phyloP scores from a whole-genome alignment of 2,113 vertebrate species.

The Corydoras maculifer region DNA sequence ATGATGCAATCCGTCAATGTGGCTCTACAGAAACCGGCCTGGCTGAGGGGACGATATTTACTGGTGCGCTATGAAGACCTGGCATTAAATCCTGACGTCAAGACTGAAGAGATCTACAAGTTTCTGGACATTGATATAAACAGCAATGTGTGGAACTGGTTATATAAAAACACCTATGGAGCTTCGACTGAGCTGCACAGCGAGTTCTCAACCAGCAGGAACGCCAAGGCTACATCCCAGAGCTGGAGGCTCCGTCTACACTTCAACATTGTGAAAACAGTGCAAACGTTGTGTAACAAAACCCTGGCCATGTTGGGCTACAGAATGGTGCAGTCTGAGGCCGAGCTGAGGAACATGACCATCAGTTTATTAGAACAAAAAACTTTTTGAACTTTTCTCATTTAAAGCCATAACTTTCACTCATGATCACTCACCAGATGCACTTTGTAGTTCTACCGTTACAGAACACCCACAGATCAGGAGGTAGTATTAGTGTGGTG shows the following conservation, averaged over 20 bases:
- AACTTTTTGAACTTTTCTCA: conserved; percentile 4
- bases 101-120: conserved; percentile 63
- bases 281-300: conserved; percentile 66
- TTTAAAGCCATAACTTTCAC: neutral
- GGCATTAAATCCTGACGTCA: conserved; percentile 60
- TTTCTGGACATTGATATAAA: conserved; percentile 66
- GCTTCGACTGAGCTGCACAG: no score
- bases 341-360: conserved; percentile 64
- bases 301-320: conserved; percentile 70
- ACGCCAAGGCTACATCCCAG: conserved; percentile 64
- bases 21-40: conserved; percentile 56
- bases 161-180: conserved; percentile 67
- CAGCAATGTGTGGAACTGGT: conserved; percentile 62
- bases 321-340: conserved; percentile 56
- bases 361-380: conserved; percentile 60
- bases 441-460: no score
- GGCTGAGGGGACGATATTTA: conserved; percentile 69
- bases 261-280: conserved; percentile 63
- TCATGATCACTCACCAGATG: no score
- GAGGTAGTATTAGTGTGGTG: no score
- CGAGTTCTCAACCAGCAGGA: conserved; percentile 66
- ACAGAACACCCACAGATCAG: no score
- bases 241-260: conserved; percentile 67
- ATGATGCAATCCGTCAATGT: conserved; percentile 62
- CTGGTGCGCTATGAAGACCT: conserved; percentile 74